Evolutionary conservation across 2,113 vertebrate genomes (phyloP).

Genomic region (Aptenodytes patagonicus): DNA sequence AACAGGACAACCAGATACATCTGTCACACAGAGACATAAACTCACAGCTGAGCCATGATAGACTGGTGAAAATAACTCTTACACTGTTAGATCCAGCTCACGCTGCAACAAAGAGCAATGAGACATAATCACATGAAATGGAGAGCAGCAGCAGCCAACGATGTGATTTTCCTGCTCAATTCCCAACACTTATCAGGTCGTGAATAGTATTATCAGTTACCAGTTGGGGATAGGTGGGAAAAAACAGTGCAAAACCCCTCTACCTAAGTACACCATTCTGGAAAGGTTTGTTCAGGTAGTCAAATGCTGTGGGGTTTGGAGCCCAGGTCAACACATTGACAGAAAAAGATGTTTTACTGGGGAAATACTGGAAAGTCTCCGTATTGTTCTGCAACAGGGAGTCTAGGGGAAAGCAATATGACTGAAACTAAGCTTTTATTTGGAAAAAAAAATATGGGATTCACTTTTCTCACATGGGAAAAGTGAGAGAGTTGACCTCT

Average conservation of each 20-base stretch:
- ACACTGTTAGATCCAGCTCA: background rate
- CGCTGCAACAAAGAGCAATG: background rate
- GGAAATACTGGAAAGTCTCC: background rate
- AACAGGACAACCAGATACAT: background rate
- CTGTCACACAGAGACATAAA: background rate
- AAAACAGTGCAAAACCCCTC: background rate
- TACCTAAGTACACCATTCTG: no score
- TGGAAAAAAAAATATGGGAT: background rate
- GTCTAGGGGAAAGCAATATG: background rate
- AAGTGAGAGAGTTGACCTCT: background rate
- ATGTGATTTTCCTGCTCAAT: background rate
- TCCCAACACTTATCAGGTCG: background rate
- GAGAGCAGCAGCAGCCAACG: background rate
- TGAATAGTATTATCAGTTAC: background rate
- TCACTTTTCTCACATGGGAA: background rate
- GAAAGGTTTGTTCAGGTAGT: background rate
- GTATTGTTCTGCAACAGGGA: accelerated
- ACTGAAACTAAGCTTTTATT: background rate
- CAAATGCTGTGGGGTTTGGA: background rate
- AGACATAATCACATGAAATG: background rate
- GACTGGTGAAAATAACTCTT: background rate
- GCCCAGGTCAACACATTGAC: background rate
- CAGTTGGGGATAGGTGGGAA: background rate
- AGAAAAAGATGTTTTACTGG: background rate
- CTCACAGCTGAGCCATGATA: background rate